Evolutionary conservation across 2,113 vertebrate species (phyloP).

Genomic region (Clupea harengus): DNA sequence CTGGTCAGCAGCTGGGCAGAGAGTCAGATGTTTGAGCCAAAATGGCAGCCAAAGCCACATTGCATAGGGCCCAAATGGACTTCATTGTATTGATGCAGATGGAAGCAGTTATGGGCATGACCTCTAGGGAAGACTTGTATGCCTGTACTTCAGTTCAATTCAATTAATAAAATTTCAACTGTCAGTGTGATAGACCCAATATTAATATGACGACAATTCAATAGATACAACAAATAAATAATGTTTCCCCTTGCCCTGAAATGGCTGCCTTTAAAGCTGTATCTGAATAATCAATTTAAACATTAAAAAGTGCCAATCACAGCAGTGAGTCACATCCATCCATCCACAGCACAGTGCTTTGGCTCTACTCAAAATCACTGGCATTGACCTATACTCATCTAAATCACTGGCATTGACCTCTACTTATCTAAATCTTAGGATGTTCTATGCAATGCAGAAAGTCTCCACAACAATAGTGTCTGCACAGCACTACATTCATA

Average conservation of each 20-base stretch:
- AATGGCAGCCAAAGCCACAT: neutral
- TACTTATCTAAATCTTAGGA: too few relatives aligned
- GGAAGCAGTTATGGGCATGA: neutral
- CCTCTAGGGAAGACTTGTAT: neutral
- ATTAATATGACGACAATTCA: neutral
- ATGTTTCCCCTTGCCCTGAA: too few relatives aligned
- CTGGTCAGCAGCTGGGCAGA: slow-evolving; percentile 86
- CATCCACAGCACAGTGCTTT: too few relatives aligned
- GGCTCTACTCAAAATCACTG: too few relatives aligned
- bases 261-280: neutral
- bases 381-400: too few relatives aligned
- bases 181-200: neutral
- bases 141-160: neutral
- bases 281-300: neutral
- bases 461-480: too few relatives aligned
- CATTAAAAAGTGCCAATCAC: neutral
- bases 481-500: too few relatives aligned
- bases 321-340: neutral
- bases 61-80: neutral
- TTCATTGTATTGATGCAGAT: neutral
- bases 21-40: neutral
- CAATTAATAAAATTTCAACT: neutral
- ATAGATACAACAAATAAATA: neutral
- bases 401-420: too few relatives aligned
- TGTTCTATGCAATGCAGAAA: too few relatives aligned